These are phyloP conservation scores for Drosophila multiciliata DNA, from an alignment of 2,888 invertebrate species.

Conservation along the genomic window DNA sequence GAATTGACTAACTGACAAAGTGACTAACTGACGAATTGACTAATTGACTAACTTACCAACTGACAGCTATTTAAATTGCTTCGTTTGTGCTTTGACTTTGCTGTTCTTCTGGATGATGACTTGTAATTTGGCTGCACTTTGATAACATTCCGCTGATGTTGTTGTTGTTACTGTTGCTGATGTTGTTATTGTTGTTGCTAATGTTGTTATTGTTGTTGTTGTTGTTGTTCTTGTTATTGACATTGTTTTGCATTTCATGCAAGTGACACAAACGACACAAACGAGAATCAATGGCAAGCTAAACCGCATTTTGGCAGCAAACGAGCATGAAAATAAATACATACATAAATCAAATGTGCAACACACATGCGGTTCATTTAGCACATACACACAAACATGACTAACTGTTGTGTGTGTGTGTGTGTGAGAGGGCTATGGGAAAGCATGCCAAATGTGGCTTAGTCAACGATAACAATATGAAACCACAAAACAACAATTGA, in stretches of 20 bases:
- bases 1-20: background rate
- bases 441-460: slow-evolving; percentile 43
- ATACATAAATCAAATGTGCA: slow-evolving; percentile 26
- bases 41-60: background rate
- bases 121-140: slow-evolving; percentile 47
- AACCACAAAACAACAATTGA: slow-evolving; percentile 53
- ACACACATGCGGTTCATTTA: slow-evolving; percentile 59
- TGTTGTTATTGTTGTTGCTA: slow-evolving; percentile 20
- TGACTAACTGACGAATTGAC: too few species aligned
- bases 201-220: slow-evolving; percentile 1
- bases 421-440: slow-evolving; percentile 41
- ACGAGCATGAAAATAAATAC: slow-evolving; percentile 26
- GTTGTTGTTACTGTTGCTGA: slow-evolving; percentile 6
- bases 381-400: background rate
- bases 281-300: slow-evolving; percentile 49
- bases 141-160: slow-evolving; percentile 24
- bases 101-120: slow-evolving; percentile 55
- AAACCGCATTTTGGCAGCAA: slow-evolving; percentile 60
- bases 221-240: slow-evolving; percentile 20
- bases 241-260: slow-evolving; percentile 14
- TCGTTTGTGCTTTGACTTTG: slow-evolving; percentile 38
- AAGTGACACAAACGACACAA: slow-evolving; percentile 17
- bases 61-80: slow-evolving; percentile 49
- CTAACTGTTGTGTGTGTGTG: background rate
- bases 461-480: slow-evolving; percentile 36